Evolutionary conservation across 2,797 vertebrate species (phyloP).

Genomic region (Graptemys geographica): DNA sequence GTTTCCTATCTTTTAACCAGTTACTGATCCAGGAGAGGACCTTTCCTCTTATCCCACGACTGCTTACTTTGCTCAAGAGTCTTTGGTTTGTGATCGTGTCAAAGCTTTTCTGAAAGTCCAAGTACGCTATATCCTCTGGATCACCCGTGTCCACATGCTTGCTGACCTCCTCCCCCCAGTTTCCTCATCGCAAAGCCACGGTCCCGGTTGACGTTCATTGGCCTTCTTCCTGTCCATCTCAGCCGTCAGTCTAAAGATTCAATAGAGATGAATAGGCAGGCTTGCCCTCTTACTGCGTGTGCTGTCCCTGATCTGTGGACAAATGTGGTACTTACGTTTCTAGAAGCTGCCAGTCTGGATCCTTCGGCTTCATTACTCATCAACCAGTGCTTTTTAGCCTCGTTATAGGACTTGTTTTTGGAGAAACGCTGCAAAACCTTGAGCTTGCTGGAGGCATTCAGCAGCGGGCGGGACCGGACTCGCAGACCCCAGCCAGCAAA

Average conservation of each 20-base stretch:
- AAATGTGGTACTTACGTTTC: not conserved
- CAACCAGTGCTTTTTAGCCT: not conserved
- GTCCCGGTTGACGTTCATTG: too few relatives aligned
- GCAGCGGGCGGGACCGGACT: not conserved
- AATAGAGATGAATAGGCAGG: not conserved
- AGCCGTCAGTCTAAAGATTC: not conserved
- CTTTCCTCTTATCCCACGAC: too few relatives aligned
- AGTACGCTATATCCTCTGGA: too few relatives aligned
- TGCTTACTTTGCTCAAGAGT: too few relatives aligned
- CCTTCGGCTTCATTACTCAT: not conserved
- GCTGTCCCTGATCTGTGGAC: too few relatives aligned
- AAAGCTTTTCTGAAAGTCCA: too few relatives aligned
- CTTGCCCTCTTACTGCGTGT: too few relatives aligned
- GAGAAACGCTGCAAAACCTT: not conserved
- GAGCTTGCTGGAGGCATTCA: not conserved
- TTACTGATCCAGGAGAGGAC: too few relatives aligned
- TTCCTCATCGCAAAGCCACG: not conserved
- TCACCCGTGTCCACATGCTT: too few relatives aligned
- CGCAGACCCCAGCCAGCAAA: not conserved
- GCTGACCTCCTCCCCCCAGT: not conserved
- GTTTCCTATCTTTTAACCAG: too few relatives aligned
- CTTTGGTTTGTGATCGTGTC: too few relatives aligned
- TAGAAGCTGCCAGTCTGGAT: not conserved
- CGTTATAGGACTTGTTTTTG: not conserved
- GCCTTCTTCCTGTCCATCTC: too few relatives aligned